Conservation (phyloP, 2,888 invertebrate genomes). For the Xylota sylvarum region DNA sequence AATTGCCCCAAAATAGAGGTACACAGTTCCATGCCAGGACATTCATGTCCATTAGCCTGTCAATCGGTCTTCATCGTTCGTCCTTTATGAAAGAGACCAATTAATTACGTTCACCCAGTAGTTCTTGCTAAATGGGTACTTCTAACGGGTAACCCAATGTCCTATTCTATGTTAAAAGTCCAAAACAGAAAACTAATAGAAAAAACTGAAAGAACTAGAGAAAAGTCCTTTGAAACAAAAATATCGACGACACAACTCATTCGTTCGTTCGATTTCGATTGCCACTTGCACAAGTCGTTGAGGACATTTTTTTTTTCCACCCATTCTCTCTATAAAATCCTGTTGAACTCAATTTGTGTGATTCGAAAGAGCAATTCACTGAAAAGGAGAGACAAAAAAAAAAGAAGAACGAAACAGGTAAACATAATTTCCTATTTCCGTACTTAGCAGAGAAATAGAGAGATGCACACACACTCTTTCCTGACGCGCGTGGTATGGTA, state of each 20-base stretch:
- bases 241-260: constrained; percentile 53
- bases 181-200: neutral
- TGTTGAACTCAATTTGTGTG: constrained; percentile 32
- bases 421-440: constrained; percentile 49
- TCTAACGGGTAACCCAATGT: neutral
- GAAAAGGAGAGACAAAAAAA: neutral
- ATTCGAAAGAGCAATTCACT: constrained; percentile 24
- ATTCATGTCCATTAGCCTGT: constrained; percentile 68
- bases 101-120: constrained; percentile 55
- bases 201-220: neutral
- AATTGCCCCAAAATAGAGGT: constrained; percentile 11
- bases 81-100: constrained; percentile 48
- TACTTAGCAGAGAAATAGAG: constrained; percentile 46
- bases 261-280: constrained; percentile 65
- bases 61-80: constrained; percentile 49
- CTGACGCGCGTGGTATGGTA: constrained; percentile 7
- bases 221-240: constrained; percentile 55
- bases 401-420: constrained; percentile 20
- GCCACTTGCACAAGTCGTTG: constrained; percentile 60
- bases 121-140: constrained; percentile 27
- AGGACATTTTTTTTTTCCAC: constrained; percentile 19
- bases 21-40: neutral
- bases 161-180: constrained; percentile 18
- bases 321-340: constrained; percentile 17
- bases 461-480: neutral